Evolutionary conservation across 2,797 vertebrate species (phyloP), one percentile per base, ranked within the genome.

Genomic region (Clarias laeviceps): DNA sequence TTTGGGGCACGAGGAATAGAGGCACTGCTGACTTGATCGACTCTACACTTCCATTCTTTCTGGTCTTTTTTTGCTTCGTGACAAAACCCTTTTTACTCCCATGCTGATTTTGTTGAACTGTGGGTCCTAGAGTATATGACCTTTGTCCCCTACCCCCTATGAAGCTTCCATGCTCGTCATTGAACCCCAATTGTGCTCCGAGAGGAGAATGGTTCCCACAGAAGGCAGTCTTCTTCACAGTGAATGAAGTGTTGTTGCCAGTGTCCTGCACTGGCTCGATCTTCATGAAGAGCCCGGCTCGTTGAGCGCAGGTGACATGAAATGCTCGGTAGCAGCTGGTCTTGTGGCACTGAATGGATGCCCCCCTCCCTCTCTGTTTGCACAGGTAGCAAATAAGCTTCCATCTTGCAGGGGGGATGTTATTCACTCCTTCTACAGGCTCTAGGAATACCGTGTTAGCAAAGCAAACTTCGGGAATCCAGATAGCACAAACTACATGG

Each of bases 401-500:
- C 98, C 98, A 99, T 73, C 98, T 96, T 72, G 98, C 98, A 0
- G 97, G 86, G 0, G 98, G 98, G 90, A 99, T 99, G 93, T 98
- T 99, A 73, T 93, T 96, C n/a, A 99, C 96, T 70, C 98, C 98
- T 90, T 99, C 98, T 0, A 99, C 96, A 8, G 98, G 98, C 91
- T 99, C 98, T 91, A 99, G 91, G 92, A 99, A 99, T 90, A 99
- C 98, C 0, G 98, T 99, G 93, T 99, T 99, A 85, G 97, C 97
- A 86, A 99, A 99, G 91, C 98, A 99, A 89, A 99, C 97, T 91
- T 99, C 98, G 0, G 98, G 98, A 90, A 99, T 99, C 98, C 98
- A 99, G 92, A 99, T 97, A 94, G 98, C 98, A 91, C 98, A 99
- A 86, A 99, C 97, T 62, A 99, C 98, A 0, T 99, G 98, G n/a